phyloP scores from a whole-genome alignment of 1,140 invertebrate genomes.

The Eurosta solidaginis region DNA sequence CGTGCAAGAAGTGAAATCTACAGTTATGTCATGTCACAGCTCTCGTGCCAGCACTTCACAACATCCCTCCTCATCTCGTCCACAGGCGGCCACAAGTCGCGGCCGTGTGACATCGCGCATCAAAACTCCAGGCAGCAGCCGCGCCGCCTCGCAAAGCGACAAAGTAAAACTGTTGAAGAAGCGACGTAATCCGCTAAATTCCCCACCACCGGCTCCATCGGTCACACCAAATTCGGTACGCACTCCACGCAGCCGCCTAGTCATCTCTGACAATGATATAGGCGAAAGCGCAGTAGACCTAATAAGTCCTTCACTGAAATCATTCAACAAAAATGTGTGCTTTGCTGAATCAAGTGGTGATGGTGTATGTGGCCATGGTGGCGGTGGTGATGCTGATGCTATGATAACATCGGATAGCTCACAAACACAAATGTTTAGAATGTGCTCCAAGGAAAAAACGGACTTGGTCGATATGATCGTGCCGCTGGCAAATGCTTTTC shows the following conservation, averaged over 20 bases:
- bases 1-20: background rate
- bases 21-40: background rate
- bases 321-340: too few species aligned
- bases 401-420: background rate
- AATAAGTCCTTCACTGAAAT: background rate
- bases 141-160: background rate
- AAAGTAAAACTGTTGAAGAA: background rate
- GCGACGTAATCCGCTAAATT: background rate
- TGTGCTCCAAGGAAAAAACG: background rate
- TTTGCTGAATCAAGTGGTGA: too few species aligned
- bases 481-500: background rate
- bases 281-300: background rate
- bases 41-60: background rate
- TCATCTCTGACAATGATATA: background rate
- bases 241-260: background rate
- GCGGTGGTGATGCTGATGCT: background rate
- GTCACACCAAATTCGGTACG: slow-evolving; percentile 10
- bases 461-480: background rate
- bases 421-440: background rate
- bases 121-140: background rate
- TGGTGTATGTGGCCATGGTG: too few species aligned
- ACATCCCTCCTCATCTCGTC: background rate
- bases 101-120: background rate
- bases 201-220: background rate
- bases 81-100: background rate